Evolutionary conservation across 2,888 invertebrate genomes (phyloP).

Genomic region (Netelia inedita): DNA sequence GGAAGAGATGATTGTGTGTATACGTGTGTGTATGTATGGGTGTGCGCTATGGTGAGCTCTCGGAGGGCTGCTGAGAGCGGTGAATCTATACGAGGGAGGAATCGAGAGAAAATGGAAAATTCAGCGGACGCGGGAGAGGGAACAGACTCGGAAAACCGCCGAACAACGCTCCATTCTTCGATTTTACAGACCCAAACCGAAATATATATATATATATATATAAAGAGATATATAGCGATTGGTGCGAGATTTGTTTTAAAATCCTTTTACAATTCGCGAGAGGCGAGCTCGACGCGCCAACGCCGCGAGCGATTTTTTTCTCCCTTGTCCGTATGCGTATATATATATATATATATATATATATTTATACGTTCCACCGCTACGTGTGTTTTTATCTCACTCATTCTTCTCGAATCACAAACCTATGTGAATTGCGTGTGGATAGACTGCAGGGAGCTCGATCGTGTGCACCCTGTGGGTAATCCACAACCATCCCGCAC

Average conservation of each 20-base stretch:
- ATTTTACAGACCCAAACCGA: conserved; percentile 76
- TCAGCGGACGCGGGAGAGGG: conserved; percentile 72
- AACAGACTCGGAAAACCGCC: conserved; percentile 77
- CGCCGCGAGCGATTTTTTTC: conserved; percentile 66
- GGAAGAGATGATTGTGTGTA: conserved; percentile 40
- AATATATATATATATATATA: background rate
- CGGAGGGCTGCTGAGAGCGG: conserved; percentile 52
- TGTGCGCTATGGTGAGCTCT: conserved; percentile 22
- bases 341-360: conserved; percentile 3
- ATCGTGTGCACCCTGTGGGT: conserved; percentile 32
- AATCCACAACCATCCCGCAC: conserved; percentile 37
- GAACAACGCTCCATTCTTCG: conserved; percentile 82
- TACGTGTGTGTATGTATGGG: conserved; percentile 30
- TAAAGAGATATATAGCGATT: conserved; percentile 66
- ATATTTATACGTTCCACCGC: conserved; percentile 5
- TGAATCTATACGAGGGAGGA: conserved; percentile 71
- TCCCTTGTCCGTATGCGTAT: conserved; percentile 15
- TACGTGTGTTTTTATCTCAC: conserved; percentile 43
- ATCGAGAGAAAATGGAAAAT: conserved; percentile 82
- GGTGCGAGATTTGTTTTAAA: conserved; percentile 84
- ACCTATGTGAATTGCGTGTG: conserved; percentile 80
- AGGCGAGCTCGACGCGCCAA: conserved; percentile 57
- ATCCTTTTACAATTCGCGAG: conserved; percentile 84
- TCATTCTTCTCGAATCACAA: conserved; percentile 64
- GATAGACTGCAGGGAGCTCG: conserved; percentile 74